Evolutionary conservation across 2,113 vertebrate genomes (phyloP), one percentile per base, ranked within the genome.

Genomic region (Seriola dumerili): DNA sequence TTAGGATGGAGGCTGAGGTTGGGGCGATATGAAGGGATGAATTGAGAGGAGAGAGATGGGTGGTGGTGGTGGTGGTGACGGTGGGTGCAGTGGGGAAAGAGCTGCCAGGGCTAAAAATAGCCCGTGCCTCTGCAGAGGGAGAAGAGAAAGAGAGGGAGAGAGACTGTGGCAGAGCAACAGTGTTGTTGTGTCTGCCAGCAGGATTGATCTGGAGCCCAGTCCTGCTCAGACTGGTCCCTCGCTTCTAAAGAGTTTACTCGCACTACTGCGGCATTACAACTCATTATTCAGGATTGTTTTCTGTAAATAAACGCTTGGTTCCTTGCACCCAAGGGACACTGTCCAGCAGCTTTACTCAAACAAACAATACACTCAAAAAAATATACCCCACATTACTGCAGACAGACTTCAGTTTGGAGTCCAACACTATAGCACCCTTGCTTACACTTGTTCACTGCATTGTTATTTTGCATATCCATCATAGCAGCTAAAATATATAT

Each of bases 41-140:
- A 90, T 32, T 70, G 61, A 80, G 79, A 86, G 85, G 69, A 65
- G 62, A 67, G 88, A 78, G 73, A 89, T 78, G 81, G 71, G 80
- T 62, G 77, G 54, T 42, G 69, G 48, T 65, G 66, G 66, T 79
- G 85, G 58, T 72, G 66, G 63, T 48, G 48, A 8, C 70, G 67
- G 66, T 73, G 83, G 76, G 67, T 83, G 84, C 81, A 86, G 84
- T 66, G 71, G 50, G 62, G 50, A 64, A 48, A 65, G 48, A 85
- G 81, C 59, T 71, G 86, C 78, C 79, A 58, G 76, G 34, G 77
- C 90, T 94, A 93, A 92, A 94, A 94, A 95, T 95, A 95, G 91
- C 85, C 23, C 0, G 12, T 70, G 91, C 73, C 78, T 89, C 86
- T 84, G 91, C 89, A 91, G 88, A 85, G 79, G 85, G 71, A 81